Base-by-base conservation (phyloP, 2,888 invertebrate species). In the Sabellastarte sp. region DNA sequence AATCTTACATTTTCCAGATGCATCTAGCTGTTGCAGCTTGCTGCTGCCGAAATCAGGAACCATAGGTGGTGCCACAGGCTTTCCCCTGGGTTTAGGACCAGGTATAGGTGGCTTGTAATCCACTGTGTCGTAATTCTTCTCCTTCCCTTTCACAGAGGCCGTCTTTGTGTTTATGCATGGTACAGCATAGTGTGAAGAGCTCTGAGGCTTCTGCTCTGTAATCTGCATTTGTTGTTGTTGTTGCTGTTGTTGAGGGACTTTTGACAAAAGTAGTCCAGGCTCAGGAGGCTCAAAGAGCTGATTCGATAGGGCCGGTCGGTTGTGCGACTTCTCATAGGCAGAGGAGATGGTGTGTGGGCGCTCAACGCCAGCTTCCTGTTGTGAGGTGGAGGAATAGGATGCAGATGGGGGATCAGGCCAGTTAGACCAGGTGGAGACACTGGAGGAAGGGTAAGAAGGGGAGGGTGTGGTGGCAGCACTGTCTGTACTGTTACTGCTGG, bases 321-420 rank as follows among this genome's bases (percentile, higher is more conserved):
- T 89, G 85, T 89, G 90, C 32, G 73, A 72, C 77, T 91, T 90
- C 84, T 93, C 93, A 80, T 94, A 94, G 5, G 90, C 93, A 70
- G 93, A 41, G 3, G 95, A 95, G 78, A 95, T 95, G 56, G 95
- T 95, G 80, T 95, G 95, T 0, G 95, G 95, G 68, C 95, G 87
- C 71, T 93, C 93, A n/a, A n/a, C n/a, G n/a, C n/a, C n/a, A 10
- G 57, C 41, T 41, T 10, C 41, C 10, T 20, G 10, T 20, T 41
- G 41, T 10, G 10, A 15, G 10, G 41, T 15, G 10, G 10, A 10
- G 20, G 78, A 77, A 68, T 77, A 77, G 61, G 75, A 77, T 20
- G 20, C 20, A 20, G 10, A 15, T 15, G 79, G 77, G 32, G 74
- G 73, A 62, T 77, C 79, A 5, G 80, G 80, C 79, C 80, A 80